phyloP scores from a whole-genome alignment of 2,888 invertebrate genomes.

The Campopleginae sp. region DNA sequence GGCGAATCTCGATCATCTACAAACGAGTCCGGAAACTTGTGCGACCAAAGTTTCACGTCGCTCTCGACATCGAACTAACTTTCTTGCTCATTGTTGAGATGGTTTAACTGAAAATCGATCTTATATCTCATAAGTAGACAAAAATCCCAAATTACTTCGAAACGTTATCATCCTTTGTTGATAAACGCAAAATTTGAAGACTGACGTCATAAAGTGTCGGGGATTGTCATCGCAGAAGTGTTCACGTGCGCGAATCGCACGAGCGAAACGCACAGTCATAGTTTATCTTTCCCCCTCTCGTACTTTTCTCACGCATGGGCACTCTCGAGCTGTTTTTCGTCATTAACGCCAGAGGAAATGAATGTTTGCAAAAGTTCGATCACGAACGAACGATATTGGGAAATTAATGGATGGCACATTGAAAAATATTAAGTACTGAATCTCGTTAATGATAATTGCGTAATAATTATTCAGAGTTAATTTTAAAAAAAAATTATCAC shows the following conservation, averaged over 20 bases:
- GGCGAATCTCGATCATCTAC: constrained; percentile 14
- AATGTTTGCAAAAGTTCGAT: not conserved
- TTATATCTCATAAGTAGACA: not conserved
- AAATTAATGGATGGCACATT: too few relatives aligned
- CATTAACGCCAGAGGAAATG: not conserved
- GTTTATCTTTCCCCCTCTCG: not conserved
- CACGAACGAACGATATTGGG: not conserved
- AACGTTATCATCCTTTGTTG: constrained; percentile 36
- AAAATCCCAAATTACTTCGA: constrained; percentile 23
- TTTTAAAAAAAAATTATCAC: not conserved
- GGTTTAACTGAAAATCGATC: not conserved
- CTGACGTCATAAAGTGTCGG: constrained; percentile 52
- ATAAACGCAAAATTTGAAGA: constrained; percentile 48
- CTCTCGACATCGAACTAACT: not conserved
- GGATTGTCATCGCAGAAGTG: constrained; percentile 43
- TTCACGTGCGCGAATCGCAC: constrained; percentile 62
- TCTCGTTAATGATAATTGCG: too few relatives aligned
- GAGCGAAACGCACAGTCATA: not conserved
- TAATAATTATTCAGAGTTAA: not conserved
- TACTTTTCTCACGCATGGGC: not conserved
- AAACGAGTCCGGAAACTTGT: not conserved
- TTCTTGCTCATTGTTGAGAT: not conserved
- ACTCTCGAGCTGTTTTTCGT: not conserved
- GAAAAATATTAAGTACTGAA: too few relatives aligned
- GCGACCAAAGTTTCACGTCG: not conserved